Conservation (phyloP, 2,113 vertebrate species). For the Camelus bactrianus region DNA sequence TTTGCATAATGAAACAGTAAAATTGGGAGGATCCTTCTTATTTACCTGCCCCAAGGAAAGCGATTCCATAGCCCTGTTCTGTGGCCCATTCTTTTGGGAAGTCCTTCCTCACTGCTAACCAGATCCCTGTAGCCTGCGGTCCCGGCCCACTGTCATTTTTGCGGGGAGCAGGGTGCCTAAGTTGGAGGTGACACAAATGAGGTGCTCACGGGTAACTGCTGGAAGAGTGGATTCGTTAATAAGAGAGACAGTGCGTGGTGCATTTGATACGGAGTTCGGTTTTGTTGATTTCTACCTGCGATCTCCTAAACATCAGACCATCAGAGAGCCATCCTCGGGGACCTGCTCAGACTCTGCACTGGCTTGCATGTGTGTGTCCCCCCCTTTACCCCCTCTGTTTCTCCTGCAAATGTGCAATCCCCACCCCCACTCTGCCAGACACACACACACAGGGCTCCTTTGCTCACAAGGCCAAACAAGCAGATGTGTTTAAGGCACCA, state of each 20-base stretch:
- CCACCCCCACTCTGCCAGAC: not conserved
- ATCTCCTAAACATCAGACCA: too few species aligned
- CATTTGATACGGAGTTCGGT: too few species aligned
- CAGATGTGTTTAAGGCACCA: not conserved
- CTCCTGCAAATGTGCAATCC: not conserved
- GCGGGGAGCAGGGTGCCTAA: accelerated
- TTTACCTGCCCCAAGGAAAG: not conserved
- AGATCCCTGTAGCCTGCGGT: not conserved
- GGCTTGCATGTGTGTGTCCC: too few species aligned
- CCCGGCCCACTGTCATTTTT: accelerated
- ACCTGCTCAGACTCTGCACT: not conserved
- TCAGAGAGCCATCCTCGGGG: not conserved
- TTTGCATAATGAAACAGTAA: not conserved
- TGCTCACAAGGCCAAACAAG: not conserved
- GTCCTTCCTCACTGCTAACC: not conserved
- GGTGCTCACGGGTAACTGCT: not conserved
- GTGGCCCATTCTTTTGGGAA: not conserved
- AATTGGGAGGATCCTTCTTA: not conserved
- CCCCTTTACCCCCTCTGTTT: not conserved
- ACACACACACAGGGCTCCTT: not conserved
- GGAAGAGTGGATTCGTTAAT: not conserved
- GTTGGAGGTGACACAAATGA: not conserved
- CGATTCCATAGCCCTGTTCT: too few species aligned
- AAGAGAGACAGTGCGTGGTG: not conserved
- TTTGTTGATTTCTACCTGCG: not conserved